Evolutionary conservation across 2,113 vertebrate species (phyloP), one percentile per base, ranked within the genome.

Genomic region (Cryptomyrus ogoouensis): DNA sequence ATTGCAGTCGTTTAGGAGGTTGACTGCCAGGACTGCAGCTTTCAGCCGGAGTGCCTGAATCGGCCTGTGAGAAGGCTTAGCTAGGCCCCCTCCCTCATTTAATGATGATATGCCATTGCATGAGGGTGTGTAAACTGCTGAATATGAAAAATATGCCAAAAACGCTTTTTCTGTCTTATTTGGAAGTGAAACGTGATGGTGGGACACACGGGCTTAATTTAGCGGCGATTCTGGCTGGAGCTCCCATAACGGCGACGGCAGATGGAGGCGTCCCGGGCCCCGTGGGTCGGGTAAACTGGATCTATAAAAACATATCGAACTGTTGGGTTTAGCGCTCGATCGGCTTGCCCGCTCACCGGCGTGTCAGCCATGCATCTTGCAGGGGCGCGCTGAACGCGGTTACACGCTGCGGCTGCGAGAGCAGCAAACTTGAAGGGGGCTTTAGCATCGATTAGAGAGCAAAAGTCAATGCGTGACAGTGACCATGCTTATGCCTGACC

Each of bases 281-380:
- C 24, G 3, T 74, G 77, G 88, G 88, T 91, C 90, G 86, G 47
- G 39, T 88, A 70, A 66, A 74, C 80, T 80, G 31, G 88, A 91
- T 89, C 80, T 89, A 89, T 91, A 89, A 50, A 86, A 39, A 80
- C 35, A 80, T 80, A 80, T 80, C 85, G 88, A 91, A 89, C 88
- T 85, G 88, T 74, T 77, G 88, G 66, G 66, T 70, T 31, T 10
- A 31, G 27, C 10, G 62, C 27, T 70, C 9, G 62, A 31, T 70
- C 62, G n/a, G 62, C 62, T 12, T 10, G 62, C 62, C 3, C 62
- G 62, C 62, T 66, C n/a, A 0, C 58, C 4, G 58, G 58, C 62
- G 27, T 70, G 62, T 31, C 62, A 13, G 62, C 62, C 80, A 19
- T 24, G 80, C 35, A 21, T 83, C 80, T 83, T 24, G 80, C 80